A percentile compares a stretch with the other conserved stretches of the same genome.
phyloP scores from a whole-genome alignment of 23 tunicate species.

The Botrylloides violaceus region DNA sequence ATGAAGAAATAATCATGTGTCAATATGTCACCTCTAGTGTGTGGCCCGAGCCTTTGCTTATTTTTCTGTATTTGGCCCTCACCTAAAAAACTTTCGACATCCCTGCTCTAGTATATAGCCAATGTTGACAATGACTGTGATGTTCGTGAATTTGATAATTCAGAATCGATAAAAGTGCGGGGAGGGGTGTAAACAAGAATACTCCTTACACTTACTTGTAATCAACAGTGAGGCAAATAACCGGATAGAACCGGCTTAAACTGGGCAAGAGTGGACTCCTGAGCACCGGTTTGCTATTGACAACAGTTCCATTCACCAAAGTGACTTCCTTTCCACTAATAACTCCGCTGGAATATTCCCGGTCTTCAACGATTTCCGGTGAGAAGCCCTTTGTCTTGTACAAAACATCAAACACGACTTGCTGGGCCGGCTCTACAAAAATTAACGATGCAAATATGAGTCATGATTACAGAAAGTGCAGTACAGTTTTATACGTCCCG shows the following conservation, averaged over 20 bases:
- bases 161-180: neutral
- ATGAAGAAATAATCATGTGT: too few species aligned
- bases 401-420: slow-evolving; percentile 9
- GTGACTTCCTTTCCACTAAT: slow-evolving; percentile 23
- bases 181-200: slow-evolving; percentile 8
- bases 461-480: too few species aligned
- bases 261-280: slow-evolving; percentile 51
- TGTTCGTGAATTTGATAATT: too few species aligned
- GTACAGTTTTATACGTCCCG: too few species aligned
- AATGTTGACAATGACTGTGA: too few species aligned
- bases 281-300: slow-evolving; percentile 18
- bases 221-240: slow-evolving; percentile 38
- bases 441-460: too few species aligned
- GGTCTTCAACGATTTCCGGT: slow-evolving; percentile 37
- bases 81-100: too few species aligned
- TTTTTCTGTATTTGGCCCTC: too few species aligned
- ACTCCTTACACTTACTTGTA: slow-evolving; percentile 38
- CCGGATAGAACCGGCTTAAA: slow-evolving; percentile 42
- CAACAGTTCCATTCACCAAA: neutral
- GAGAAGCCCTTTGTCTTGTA: slow-evolving; percentile 27
- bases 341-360: slow-evolving; percentile 15
- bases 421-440: slow-evolving; percentile 10
- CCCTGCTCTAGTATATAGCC: too few species aligned
- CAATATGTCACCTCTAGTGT: too few species aligned
- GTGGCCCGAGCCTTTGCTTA: too few species aligned